These are phyloP conservation scores for Eulemur macaco DNA, from an alignment of 2,113 vertebrate genomes.

Conservation along the genomic window DNA sequence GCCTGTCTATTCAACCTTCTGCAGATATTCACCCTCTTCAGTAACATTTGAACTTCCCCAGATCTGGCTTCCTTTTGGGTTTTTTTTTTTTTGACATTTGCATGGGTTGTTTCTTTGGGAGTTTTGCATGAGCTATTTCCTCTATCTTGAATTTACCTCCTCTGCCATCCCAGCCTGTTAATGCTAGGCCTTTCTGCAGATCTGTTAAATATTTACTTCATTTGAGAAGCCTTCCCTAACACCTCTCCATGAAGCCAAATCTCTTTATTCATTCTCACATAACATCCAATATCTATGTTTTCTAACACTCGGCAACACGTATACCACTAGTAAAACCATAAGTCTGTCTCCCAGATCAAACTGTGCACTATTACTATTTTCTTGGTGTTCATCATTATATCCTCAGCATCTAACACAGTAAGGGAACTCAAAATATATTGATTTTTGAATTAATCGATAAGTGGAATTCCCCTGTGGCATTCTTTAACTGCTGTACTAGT, in stretches of 20 bases:
- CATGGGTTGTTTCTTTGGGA: background rate
- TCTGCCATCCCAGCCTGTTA: background rate
- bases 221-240: background rate
- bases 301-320: background rate
- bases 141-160: background rate
- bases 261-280: background rate
- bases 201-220: background rate
- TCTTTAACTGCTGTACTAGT: background rate
- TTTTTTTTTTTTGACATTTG: background rate
- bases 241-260: background rate
- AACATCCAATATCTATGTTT: background rate
- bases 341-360: background rate
- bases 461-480: background rate
- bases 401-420: background rate
- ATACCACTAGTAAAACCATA: background rate
- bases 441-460: background rate
- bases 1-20: background rate
- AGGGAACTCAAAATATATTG: background rate
- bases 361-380: background rate
- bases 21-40: background rate
- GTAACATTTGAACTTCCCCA: accelerated
- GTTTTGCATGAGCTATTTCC: background rate
- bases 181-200: background rate
- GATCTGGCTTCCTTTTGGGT: background rate
- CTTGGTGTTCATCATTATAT: background rate